Evolutionary conservation across 2,888 invertebrate species (phyloP), one percentile per base, ranked within the genome.

Genomic region (Xylocampa areola): DNA sequence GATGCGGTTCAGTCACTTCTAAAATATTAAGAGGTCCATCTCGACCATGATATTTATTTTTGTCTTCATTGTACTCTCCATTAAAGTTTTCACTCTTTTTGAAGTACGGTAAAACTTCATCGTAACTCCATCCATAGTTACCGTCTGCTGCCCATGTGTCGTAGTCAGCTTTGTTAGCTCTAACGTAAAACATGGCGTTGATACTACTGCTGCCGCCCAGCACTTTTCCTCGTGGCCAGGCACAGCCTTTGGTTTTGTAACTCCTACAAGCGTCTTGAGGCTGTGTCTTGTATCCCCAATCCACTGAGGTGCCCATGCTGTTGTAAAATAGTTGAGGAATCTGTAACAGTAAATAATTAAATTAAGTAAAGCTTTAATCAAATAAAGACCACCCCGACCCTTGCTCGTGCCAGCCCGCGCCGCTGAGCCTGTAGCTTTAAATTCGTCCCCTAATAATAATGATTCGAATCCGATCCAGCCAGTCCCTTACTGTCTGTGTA

Each of bases 151-250:
- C 92, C 96, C 96, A 96, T 62, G 89, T 84, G 29, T 95, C 89
- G 53, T 94, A 96, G 72, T 95, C 95, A 1, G 77, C 62, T 2
- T 85, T 89, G 67, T 93, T 94, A 0, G 95, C 95, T 39, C 95
- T 89, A 3, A 95, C 88, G 70, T 95, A 95, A 52, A 95, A 89
- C 92, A 95, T 95, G 16, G 83, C 95, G 74, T 95, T 96, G 21
- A 95, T 86, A n/a, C 92, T 90, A 25, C 95, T 95, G 3, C 91
- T 90, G 1, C 96, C 96, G 39, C 96, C 96, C 60, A 96, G 84
- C 47, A 94, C 89, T 75, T 95, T 96, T 0, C 96, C 96, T 29
- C 96, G 88, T 1, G 96, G 94, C 95, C 95, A 95, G 0, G 87
- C 84, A 41, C 90, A 90, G n/a, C 85, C 63, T 43, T 86, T 78